phyloP scores from a whole-genome alignment of 2,888 invertebrate species.

The Opisthograptis luteolata region DNA sequence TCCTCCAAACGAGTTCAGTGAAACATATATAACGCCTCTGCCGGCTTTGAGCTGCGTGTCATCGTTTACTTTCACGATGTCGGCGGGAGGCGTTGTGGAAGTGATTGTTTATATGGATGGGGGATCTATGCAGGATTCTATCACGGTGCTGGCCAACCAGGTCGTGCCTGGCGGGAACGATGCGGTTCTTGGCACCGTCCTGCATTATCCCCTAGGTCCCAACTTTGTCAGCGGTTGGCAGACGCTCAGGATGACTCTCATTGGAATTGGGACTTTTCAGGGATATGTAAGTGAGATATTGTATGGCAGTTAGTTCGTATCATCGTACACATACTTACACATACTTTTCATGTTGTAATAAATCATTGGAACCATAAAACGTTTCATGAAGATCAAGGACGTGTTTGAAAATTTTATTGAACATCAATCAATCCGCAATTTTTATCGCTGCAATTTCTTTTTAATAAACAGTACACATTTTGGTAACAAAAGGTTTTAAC shows the following conservation, averaged over 20 bases:
- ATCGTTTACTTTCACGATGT: conserved; percentile 46
- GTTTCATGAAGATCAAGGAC: too few relatives aligned
- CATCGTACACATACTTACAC: background rate
- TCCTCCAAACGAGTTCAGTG: conserved; percentile 42
- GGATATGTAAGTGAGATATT: conserved; percentile 51
- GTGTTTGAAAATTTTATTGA: too few relatives aligned
- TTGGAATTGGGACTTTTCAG: conserved; percentile 31
- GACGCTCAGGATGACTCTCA: conserved; percentile 34
- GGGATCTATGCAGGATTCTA: conserved; percentile 34
- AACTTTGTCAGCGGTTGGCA: conserved; percentile 42
- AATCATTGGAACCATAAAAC: too few relatives aligned
- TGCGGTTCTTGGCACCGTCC: conserved; percentile 23
- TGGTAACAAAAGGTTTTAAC: too few relatives aligned
- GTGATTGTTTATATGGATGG: conserved; percentile 51
- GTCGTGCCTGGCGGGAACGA: conserved; percentile 25
- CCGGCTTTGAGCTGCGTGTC: conserved; percentile 39
- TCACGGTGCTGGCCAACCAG: conserved; percentile 51
- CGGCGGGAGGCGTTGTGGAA: conserved; percentile 50
- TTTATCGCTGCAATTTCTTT: too few relatives aligned
- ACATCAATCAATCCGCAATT: too few relatives aligned
- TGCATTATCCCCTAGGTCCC: background rate
- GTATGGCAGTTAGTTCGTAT: background rate
- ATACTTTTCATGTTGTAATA: too few relatives aligned
- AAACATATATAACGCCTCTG: conserved; percentile 43
- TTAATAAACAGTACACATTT: too few relatives aligned